These are phyloP conservation scores for Brachymystax lenok DNA, from an alignment of 2,797 vertebrate species.

Conservation along the genomic window DNA sequence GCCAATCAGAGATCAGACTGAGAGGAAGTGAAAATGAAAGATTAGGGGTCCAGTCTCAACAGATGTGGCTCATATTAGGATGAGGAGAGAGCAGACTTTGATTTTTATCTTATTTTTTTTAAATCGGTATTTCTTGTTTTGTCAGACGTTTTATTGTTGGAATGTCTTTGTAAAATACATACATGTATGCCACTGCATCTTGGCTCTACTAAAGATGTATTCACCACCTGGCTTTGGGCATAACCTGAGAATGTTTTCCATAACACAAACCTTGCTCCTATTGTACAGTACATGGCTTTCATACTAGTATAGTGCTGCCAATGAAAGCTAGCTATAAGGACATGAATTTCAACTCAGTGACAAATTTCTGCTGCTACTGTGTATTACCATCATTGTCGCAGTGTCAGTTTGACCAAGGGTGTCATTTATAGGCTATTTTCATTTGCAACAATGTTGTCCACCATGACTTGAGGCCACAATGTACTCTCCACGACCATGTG, in stretches of 20 bases:
- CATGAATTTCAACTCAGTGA: conserved; percentile 37
- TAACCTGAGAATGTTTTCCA: no score
- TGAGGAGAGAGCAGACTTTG: no score
- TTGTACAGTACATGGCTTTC: conserved; percentile 10
- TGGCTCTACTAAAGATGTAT: no score
- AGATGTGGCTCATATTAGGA: background rate
- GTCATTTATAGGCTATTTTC: conserved; percentile 50
- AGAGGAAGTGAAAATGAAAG: conserved; percentile 48
- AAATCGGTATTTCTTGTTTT: no score
- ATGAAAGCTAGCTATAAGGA: conserved; percentile 34
- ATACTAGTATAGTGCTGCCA: conserved; percentile 22
- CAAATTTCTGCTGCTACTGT: conserved; percentile 45
- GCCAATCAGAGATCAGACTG: conserved; percentile 50
- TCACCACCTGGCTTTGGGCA: no score
- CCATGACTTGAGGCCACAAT: conserved; percentile 28
- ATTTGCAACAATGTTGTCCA: conserved; percentile 60
- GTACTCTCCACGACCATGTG: conserved; percentile 48
- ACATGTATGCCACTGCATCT: background rate
- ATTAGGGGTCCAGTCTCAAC: conserved; percentile 48
- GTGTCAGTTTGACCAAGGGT: conserved; percentile 62
- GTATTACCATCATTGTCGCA: conserved; percentile 50
- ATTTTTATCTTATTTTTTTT: no score
- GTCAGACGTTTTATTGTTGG: background rate
- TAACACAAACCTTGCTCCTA: background rate
- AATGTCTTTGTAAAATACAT: background rate